phyloP scores from a whole-genome alignment of 2,888 invertebrate genomes.

The Mesoligia furuncula region DNA sequence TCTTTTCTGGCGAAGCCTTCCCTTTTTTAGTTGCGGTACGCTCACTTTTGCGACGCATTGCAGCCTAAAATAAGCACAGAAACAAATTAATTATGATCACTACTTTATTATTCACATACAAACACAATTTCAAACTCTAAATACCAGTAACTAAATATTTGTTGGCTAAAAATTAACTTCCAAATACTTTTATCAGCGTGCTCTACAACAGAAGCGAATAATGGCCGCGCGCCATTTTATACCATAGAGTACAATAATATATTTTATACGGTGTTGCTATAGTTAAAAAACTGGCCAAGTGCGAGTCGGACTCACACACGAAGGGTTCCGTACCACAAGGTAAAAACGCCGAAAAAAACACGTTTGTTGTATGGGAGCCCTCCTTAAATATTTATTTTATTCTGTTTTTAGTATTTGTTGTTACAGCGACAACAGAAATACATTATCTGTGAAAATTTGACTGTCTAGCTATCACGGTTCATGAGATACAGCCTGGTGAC shows the following conservation, averaged over 20 bases:
- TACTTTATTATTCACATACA: neutral
- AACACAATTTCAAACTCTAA: conserved; percentile 8
- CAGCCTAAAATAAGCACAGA: conserved; percentile 67
- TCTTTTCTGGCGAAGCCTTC: conserved; percentile 92
- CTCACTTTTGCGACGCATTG: conserved; percentile 95
- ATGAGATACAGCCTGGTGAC: no score
- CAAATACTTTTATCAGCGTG: conserved; percentile 48
- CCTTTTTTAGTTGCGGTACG: conserved; percentile 91
- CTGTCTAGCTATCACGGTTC: no score
- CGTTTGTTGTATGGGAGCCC: no score
- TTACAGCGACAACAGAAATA: no score
- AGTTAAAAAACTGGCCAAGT: no score
- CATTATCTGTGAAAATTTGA: no score
- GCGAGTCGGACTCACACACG: no score
- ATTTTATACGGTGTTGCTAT: conserved; percentile 42
- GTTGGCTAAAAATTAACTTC: conserved; percentile 18
- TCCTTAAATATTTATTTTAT: no score
- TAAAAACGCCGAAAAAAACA: no score
- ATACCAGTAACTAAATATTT: conserved; percentile 28
- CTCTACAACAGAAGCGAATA: conserved; percentile 61
- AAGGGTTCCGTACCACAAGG: no score
- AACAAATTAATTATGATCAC: conserved; percentile 11
- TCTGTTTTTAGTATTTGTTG: no score
- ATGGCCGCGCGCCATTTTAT: conserved; percentile 59
- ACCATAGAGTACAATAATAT: neutral